Percentiles rank a stretch among this genome's conserved stretches.
phyloP scores from a whole-genome alignment of 2,888 invertebrate genomes.

The Spatulosminthurus flaviceps region DNA sequence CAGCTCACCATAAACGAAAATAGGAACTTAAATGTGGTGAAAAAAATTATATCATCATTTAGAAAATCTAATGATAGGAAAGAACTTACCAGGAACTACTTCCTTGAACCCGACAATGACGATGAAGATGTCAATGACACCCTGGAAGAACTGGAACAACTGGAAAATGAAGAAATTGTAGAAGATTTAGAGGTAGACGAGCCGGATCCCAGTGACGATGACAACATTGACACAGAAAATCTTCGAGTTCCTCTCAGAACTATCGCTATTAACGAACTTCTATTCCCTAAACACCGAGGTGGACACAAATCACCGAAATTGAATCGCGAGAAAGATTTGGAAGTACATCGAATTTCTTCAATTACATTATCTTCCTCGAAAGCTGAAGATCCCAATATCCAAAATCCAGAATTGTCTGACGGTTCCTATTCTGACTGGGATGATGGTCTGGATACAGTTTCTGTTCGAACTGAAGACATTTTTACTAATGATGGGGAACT shows the following conservation, averaged over 20 bases:
- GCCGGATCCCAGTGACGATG: not conserved
- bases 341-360: not conserved
- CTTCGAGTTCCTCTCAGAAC: not conserved
- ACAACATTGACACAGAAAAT: slow-evolving; percentile 11
- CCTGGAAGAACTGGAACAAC: not conserved
- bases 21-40: too few relatives aligned
- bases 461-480: slow-evolving; percentile 19
- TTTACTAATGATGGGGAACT: slow-evolving; percentile 17
- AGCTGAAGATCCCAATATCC: not conserved
- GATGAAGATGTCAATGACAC: too few relatives aligned
- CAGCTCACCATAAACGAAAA: too few relatives aligned
- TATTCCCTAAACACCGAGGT: not conserved
- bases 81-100: too few relatives aligned
- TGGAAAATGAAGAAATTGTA: not conserved
- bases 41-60: too few relatives aligned
- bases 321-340: not conserved
- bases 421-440: not conserved
- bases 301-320: not conserved
- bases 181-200: too few relatives aligned
- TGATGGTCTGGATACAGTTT: slow-evolving; percentile 5
- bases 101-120: too few relatives aligned
- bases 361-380: not conserved
- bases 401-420: too few relatives aligned
- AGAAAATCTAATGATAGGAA: too few relatives aligned
- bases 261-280: not conserved